Percentiles rank a stretch among this genome's conserved stretches.
phyloP scores from a whole-genome alignment of 2,888 invertebrate genomes.

The Nephrotoma appendiculata region DNA sequence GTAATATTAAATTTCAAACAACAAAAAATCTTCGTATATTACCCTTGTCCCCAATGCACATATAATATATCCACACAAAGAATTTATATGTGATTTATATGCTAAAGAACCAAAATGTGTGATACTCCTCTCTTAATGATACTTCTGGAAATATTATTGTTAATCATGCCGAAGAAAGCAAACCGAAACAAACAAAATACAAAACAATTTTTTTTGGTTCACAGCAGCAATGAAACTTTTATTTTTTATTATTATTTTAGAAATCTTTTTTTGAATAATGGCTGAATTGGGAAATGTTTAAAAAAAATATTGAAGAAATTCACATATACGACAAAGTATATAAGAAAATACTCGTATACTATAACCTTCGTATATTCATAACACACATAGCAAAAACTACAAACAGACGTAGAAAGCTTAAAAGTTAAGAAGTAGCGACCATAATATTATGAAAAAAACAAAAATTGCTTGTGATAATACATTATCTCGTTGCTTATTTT shows the following conservation, averaged over 20 bases:
- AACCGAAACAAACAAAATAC: not conserved
- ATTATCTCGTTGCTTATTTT: not conserved
- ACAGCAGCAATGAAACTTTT: no score
- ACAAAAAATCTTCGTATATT: not conserved
- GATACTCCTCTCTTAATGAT: not conserved
- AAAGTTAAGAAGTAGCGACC: not conserved
- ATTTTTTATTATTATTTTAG: not conserved
- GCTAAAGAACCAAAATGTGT: not conserved
- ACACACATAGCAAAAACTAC: not conserved
- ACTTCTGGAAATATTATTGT: not conserved
- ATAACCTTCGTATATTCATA: not conserved
- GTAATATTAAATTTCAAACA: not conserved
- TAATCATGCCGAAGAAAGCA: not conserved
- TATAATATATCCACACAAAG: not conserved
- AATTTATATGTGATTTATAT: not conserved
- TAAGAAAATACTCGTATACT: not conserved
- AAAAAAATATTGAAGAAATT: not conserved
- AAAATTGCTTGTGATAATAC: not conserved
- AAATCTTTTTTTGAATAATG: not conserved
- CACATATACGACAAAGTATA: not conserved
- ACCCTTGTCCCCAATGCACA: not conserved
- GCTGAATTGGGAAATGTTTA: not conserved
- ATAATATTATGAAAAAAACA: not conserved
- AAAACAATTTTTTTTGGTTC: not conserved
- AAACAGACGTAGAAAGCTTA: not conserved